phyloP scores from a whole-genome alignment of 2,113 vertebrate species.

The Campylomormyrus tamandua region DNA sequence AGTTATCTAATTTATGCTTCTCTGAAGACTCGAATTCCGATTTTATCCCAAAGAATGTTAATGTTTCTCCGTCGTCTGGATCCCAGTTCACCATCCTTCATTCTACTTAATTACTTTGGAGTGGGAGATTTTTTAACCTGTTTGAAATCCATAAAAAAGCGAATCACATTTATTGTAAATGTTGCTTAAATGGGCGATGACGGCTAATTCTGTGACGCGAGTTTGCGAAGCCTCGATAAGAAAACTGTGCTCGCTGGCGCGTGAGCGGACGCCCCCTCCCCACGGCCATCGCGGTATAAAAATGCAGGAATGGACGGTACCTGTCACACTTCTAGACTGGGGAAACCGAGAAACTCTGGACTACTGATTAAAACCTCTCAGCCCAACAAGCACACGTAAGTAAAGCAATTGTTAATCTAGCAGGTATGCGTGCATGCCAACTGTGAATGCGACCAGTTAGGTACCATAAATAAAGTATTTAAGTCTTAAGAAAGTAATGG shows the following conservation, averaged over 20 bases:
- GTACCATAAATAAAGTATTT: not conserved
- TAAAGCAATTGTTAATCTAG: conserved; percentile 8
- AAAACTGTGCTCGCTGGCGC: conserved; percentile 33
- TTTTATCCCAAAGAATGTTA: not conserved
- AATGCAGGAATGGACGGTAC: conserved; percentile 12
- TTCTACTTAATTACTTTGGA: conserved; percentile 2
- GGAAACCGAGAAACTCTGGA: conserved; percentile 26
- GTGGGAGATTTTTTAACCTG: not conserved
- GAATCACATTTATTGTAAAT: conserved; percentile 20
- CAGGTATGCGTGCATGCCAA: not conserved
- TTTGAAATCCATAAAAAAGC: conserved; percentile 8
- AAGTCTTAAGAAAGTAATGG: not conserved
- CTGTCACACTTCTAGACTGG: conserved; percentile 28
- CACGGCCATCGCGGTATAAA: conserved; percentile 48
- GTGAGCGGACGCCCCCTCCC: conserved; percentile 42
- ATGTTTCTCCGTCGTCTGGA: not conserved
- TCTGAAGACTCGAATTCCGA: not conserved
- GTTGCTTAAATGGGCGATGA: conserved; percentile 32
- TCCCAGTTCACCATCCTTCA: not conserved
- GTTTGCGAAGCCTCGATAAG: conserved; percentile 31
- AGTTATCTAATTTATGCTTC: not conserved
- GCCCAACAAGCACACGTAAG: conserved; percentile 42
- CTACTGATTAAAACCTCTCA: conserved; percentile 20
- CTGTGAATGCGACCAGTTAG: not conserved
- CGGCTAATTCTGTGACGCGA: conserved; percentile 48